phyloP scores from a whole-genome alignment of 2,113 vertebrate genomes.

The Sebastes schlegelii region DNA sequence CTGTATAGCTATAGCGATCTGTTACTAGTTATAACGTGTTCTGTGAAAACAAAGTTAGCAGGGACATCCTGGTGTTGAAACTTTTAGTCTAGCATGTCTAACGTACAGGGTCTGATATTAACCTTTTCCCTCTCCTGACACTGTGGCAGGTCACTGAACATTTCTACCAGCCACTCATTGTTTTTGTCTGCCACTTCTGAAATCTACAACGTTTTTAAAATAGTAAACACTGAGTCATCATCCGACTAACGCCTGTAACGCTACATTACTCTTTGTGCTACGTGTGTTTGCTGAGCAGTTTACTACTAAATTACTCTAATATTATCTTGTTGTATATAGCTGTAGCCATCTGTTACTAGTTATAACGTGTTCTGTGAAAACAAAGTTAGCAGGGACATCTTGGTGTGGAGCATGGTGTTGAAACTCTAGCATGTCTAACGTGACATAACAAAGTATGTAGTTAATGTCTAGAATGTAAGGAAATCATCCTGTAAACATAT shows the following conservation, averaged over 20 bases:
- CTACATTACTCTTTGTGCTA: neutral
- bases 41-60: slow-evolving; percentile 40
- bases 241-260: slow-evolving; percentile 4
- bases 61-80: slow-evolving; percentile 13
- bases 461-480: neutral
- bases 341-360: slow-evolving; percentile 8
- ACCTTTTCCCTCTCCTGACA: too few relatives aligned
- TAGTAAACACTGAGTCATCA: too few relatives aligned
- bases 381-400: slow-evolving; percentile 37
- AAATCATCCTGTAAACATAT: too few relatives aligned
- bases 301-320: neutral
- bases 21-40: slow-evolving; percentile 9
- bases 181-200: too few relatives aligned
- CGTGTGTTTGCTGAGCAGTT: neutral
- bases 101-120: neutral
- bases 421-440: neutral
- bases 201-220: too few relatives aligned
- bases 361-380: slow-evolving; percentile 11
- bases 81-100: neutral
- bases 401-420: neutral
- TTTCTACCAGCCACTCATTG: too few relatives aligned
- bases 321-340: too few relatives aligned
- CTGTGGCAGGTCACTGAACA: too few relatives aligned
- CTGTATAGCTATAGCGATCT: neutral
- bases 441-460: neutral